phyloP scores from a whole-genome alignment of 2,888 invertebrate species.

The Ischnus inquisitorius region DNA sequence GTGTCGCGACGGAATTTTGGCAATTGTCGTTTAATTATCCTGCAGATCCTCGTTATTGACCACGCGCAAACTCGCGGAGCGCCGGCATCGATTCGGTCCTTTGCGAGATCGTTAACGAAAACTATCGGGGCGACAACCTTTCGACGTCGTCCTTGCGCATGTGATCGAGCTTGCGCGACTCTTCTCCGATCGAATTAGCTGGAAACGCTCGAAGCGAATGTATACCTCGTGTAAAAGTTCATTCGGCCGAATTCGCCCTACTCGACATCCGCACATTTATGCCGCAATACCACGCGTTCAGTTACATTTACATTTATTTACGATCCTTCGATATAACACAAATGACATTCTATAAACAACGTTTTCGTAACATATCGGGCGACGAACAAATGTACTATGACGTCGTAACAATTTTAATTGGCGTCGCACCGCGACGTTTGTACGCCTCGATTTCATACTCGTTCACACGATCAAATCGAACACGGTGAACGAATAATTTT shows the following conservation, averaged over 20 bases:
- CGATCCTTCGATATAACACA: constrained; percentile 51
- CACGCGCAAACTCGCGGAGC: no score
- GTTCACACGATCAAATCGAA: constrained; percentile 47
- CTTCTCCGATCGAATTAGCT: no score
- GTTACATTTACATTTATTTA: constrained; percentile 63
- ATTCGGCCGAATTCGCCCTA: constrained; percentile 26
- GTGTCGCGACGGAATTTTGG: background rate
- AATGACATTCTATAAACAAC: constrained; percentile 42
- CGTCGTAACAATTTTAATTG: constrained; percentile 60
- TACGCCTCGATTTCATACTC: background rate
- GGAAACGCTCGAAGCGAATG: no score
- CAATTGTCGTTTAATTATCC: constrained; percentile 7
- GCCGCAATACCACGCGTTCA: constrained; percentile 46
- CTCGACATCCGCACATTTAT: constrained; percentile 42
- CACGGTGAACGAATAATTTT: no score
- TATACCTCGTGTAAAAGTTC: no score
- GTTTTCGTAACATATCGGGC: constrained; percentile 62
- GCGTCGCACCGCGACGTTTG: constrained; percentile 32
- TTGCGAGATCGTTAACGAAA: no score
- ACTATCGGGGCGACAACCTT: no score
- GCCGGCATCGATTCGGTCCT: no score
- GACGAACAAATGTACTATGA: constrained; percentile 50
- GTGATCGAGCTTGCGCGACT: no score
- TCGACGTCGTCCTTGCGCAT: no score
- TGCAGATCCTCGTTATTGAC: background rate